Evolutionary conservation across 2,797 vertebrate genomes (phyloP).

Genomic region (Heliangelus exortis): DNA sequence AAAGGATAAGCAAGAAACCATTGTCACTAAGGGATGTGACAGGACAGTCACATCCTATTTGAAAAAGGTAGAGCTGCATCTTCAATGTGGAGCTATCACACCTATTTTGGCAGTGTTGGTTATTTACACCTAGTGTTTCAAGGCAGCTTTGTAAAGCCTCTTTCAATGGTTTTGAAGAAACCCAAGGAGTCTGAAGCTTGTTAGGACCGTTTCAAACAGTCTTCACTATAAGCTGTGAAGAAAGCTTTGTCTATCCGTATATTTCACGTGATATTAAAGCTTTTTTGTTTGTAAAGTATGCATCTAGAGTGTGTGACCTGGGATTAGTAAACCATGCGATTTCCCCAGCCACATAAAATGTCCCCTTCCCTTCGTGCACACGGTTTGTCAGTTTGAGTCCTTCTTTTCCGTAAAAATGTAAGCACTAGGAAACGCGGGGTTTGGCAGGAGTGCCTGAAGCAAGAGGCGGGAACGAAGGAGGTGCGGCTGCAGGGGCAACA

Average conservation of each 20-base stretch:
- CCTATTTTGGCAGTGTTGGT: background rate
- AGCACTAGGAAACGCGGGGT: accelerated
- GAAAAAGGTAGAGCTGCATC: background rate
- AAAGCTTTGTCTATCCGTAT: background rate
- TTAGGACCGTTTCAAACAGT: accelerated
- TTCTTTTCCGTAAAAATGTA: background rate
- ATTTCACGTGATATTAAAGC: accelerated
- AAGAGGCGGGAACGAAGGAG: accelerated
- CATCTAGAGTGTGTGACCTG: accelerated
- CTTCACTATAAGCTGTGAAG: no score
- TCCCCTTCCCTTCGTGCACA: accelerated
- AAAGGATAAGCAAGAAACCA: background rate
- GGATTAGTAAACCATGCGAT: accelerated
- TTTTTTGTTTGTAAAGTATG: accelerated
- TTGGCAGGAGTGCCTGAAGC: accelerated
- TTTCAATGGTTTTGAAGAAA: background rate
- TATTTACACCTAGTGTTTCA: accelerated
- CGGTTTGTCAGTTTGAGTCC: no score
- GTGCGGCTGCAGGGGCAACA: background rate
- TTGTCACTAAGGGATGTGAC: background rate
- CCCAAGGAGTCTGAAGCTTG: background rate
- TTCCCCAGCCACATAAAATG: background rate
- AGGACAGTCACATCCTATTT: background rate
- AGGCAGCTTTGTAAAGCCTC: background rate
- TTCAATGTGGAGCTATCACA: accelerated